Evolutionary conservation across 2,797 vertebrate genomes (phyloP).

Genomic region (Anguilla megastoma): DNA sequence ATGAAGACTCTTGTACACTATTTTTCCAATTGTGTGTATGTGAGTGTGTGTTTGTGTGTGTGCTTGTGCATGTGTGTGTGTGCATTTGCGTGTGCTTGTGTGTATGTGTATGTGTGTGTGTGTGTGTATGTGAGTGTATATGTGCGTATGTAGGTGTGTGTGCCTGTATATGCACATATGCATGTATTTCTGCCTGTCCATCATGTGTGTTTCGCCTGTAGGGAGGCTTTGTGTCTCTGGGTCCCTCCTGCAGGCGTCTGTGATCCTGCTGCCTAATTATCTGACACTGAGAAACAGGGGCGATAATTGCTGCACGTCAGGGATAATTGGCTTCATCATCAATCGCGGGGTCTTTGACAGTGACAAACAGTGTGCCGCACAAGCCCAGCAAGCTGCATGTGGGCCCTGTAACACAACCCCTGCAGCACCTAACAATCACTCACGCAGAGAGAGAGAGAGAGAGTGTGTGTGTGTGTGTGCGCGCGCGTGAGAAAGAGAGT

Average conservation of each 20-base stretch:
- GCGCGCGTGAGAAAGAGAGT: background rate
- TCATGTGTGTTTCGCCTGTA: background rate
- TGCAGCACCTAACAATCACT: background rate
- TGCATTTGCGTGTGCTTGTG: background rate
- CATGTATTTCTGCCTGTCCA: background rate
- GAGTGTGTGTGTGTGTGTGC: background rate
- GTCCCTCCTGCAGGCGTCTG: background rate
- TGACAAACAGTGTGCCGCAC: slow-evolving; percentile 46
- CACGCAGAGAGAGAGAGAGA: background rate
- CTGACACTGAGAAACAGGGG: background rate
- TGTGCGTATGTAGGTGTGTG: background rate
- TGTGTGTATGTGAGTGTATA: background rate
- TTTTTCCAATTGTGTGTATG: too few relatives aligned
- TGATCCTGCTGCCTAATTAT: slow-evolving; percentile 10
- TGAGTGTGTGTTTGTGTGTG: too few relatives aligned
- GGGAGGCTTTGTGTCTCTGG: background rate
- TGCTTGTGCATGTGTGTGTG: background rate
- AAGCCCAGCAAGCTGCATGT: background rate
- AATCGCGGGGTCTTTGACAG: background rate
- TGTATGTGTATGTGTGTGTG: background rate
- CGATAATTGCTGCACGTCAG: slow-evolving; percentile 12
- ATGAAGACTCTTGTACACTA: background rate
- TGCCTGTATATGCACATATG: too few relatives aligned
- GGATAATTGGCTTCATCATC: slow-evolving; percentile 2
- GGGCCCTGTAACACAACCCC: background rate